Evolutionary conservation across 2,888 invertebrate species (phyloP).

Genomic region (Tachina grossa): DNA sequence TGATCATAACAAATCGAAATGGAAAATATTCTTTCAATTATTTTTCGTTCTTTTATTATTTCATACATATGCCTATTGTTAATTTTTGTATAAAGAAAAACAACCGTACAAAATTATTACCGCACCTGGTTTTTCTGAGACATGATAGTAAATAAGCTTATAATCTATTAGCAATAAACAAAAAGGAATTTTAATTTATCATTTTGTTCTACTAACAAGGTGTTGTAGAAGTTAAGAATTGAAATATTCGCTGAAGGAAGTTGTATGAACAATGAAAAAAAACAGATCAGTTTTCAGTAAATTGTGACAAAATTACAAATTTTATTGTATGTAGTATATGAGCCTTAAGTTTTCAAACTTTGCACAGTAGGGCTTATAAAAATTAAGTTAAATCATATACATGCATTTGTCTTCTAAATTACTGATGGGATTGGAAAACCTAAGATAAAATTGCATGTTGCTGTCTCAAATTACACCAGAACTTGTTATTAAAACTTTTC

Average conservation of each 20-base stretch:
- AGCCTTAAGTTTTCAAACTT: neutral
- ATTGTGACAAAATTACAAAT: neutral
- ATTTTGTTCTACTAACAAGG: constrained; percentile 42
- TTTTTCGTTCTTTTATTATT: constrained; percentile 23
- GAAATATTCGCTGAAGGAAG: neutral
- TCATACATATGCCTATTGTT: constrained; percentile 54
- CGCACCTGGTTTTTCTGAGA: constrained; percentile 65
- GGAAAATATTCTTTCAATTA: constrained; percentile 8
- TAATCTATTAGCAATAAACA: constrained; percentile 26
- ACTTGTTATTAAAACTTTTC: too few relatives aligned
- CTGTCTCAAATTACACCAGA: too few relatives aligned
- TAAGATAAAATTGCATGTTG: too few relatives aligned
- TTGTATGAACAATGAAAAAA: neutral
- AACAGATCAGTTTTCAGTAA: neutral
- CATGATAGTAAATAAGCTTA: constrained; percentile 34
- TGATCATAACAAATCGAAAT: constrained; percentile 44
- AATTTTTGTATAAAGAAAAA: constrained; percentile 14
- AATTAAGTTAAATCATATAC: too few relatives aligned
- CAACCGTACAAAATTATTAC: constrained; percentile 41
- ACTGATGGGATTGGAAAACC: too few relatives aligned
- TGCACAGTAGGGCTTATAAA: too few relatives aligned
- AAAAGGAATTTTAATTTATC: constrained; percentile 22
- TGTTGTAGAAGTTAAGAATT: neutral
- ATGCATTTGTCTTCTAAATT: too few relatives aligned
- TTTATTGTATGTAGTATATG: neutral